Base-by-base conservation (phyloP, 2,113 vertebrate genomes). In the Colossoma macropomum region DNA sequence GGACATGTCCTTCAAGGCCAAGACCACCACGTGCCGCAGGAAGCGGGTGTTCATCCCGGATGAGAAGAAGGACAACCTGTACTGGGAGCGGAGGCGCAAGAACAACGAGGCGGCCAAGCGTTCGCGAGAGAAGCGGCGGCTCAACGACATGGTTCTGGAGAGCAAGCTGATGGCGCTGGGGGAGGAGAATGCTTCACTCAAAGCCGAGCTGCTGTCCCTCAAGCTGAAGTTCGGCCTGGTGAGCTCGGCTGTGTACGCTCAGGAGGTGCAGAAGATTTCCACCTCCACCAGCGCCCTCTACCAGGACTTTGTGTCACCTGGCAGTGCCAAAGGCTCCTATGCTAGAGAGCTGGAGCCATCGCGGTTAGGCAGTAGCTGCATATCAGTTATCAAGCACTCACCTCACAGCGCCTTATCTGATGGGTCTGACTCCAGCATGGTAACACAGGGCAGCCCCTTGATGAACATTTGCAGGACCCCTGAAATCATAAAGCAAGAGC, bases 101-200 rank as follows among this genome's bases (percentile, higher is more conserved):
- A 99, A 99, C 91, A 99, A 99, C 0, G 97, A 99, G 87, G 98
- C 98, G 0, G 98, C 97, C 75, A 99, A 99, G 84, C 95, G 97
- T 73, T 99, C 98, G 0, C 94, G 98, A 75, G 98, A 99, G 92
- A 99, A 98, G 86, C 93, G 98, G 0, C 91, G 98, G 4, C 93
- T 99, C 56, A 99, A 99, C 10, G 97, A 99, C 92, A 95, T 99
- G 95, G 97, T 99, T 84, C 92, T 99, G 13, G 98, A 99, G 94
- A 99, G 95, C 94, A 98, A 98, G 90, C 91, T 99, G 77, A 95
- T 98, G 89, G 97, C 95, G 0, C 92, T 99, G 13, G 97, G 97
- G 32, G 96, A 99, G 84, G 98, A 99, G 84, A 99, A 99, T 6
- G 95, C 97, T 48, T 95, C 96, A 75, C 91, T 99, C 56, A 98